phyloP scores from a whole-genome alignment of 2,888 invertebrate species.

The Temnothorax rugatulus region DNA sequence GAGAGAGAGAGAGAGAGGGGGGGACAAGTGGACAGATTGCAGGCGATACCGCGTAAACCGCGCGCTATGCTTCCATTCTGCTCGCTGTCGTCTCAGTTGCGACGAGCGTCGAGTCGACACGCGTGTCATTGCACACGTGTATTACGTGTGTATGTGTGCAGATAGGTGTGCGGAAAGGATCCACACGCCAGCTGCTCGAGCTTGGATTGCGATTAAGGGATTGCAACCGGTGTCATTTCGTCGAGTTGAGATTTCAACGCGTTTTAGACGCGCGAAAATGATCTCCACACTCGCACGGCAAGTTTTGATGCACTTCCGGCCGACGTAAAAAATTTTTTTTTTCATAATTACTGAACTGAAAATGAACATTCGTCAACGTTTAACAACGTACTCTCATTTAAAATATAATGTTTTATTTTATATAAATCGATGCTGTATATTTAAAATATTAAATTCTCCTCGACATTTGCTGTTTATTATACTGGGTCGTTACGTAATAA shows the following conservation, averaged over 20 bases:
- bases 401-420: not conserved
- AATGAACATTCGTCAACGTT: not conserved
- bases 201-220: slow-evolving; percentile 43
- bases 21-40: slow-evolving; percentile 75
- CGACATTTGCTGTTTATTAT: slow-evolving; percentile 6
- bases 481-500: not conserved
- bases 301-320: not conserved
- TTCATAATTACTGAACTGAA: not conserved
- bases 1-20: not conserved
- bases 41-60: slow-evolving; percentile 60
- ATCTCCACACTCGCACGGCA: not conserved
- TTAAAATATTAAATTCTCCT: slow-evolving; percentile 12
- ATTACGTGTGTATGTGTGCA: not conserved
- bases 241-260: slow-evolving; percentile 20
- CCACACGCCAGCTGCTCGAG: slow-evolving; percentile 41
- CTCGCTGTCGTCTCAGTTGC: slow-evolving; percentile 15
- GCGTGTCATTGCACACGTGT: slow-evolving; percentile 13
- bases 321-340: not conserved
- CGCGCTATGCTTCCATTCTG: slow-evolving; percentile 38
- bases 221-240: slow-evolving; percentile 39
- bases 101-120: slow-evolving; percentile 17
- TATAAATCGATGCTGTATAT: not conserved
- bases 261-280: slow-evolving; percentile 22
- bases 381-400: not conserved
- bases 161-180: not conserved